Conservation (phyloP, 1,140 invertebrate genomes). For the Manduca sexta region DNA sequence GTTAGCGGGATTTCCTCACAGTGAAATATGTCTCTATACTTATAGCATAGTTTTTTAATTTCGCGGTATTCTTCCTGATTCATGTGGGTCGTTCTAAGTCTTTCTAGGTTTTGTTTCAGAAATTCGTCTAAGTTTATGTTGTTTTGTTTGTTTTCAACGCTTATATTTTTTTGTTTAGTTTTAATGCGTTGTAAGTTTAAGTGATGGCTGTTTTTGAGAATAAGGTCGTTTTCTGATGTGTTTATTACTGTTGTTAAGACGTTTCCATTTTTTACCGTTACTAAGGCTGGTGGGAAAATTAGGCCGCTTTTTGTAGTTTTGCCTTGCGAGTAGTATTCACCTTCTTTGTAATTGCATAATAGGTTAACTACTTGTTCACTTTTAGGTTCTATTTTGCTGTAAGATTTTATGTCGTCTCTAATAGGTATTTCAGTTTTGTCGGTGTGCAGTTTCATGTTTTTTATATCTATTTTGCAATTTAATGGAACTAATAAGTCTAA, state of each 20-base stretch:
- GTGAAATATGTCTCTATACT: slow-evolving; percentile 29
- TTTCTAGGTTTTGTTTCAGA: slow-evolving; percentile 16
- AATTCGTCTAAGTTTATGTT: too few species aligned
- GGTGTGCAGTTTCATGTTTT: neutral
- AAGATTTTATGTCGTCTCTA: slow-evolving; percentile 2
- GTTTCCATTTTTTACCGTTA: neutral
- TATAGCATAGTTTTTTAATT: slow-evolving; percentile 21
- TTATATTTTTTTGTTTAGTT: too few species aligned
- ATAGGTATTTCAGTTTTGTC: slow-evolving; percentile 1
- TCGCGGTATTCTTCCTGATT: slow-evolving; percentile 22
- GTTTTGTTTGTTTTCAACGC: too few species aligned
- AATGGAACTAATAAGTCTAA: slow-evolving; percentile 1
- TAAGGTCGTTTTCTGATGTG: neutral
- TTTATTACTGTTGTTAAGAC: too few species aligned
- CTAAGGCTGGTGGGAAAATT: neutral
- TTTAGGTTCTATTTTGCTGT: neutral
- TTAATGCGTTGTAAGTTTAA: neutral
- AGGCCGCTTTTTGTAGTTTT: neutral
- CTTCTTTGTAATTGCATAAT: slow-evolving; percentile 1
- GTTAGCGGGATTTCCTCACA: slow-evolving; percentile 24
- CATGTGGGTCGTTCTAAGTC: slow-evolving; percentile 19
- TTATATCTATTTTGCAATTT: slow-evolving; percentile 1
- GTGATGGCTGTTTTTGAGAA: neutral
- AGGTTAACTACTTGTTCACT: slow-evolving; percentile 2
- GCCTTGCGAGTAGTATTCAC: neutral